A percentile compares a stretch with the other conserved stretches of the same genome.
Evolutionary conservation across 2,113 vertebrate species (phyloP).

Genomic region (Martes martes): DNA sequence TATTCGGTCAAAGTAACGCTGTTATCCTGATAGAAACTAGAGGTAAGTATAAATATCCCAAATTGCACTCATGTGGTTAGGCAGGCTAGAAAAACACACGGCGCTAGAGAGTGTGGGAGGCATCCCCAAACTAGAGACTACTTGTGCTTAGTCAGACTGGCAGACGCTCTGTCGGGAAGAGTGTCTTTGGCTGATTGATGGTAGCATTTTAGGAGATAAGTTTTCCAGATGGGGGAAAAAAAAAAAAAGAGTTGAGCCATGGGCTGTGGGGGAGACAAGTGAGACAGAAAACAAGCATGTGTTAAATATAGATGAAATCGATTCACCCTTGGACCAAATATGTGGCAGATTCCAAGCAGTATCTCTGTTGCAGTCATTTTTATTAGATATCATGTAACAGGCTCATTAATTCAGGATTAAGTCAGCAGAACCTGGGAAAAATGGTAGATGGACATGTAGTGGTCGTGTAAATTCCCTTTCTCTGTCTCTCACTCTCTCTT

Average conservation of each 20-base stretch:
- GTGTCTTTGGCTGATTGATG: slow-evolving; percentile 81
- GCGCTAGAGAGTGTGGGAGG: slow-evolving; percentile 75
- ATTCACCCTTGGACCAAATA: slow-evolving; percentile 70
- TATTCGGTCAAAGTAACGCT: slow-evolving; percentile 48
- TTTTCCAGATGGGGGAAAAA: slow-evolving; percentile 67
- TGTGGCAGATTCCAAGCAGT: slow-evolving; percentile 52
- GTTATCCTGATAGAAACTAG: slow-evolving; percentile 57
- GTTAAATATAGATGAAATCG: slow-evolving; percentile 78
- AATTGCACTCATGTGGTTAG: slow-evolving; percentile 64
- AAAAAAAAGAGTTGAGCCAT: slow-evolving; percentile 52
- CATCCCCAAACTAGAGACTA: slow-evolving; percentile 79
- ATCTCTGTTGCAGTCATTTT: slow-evolving; percentile 40
- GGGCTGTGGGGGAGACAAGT: slow-evolving; percentile 67
- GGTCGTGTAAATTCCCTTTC: not conserved
- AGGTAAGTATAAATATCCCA: slow-evolving; percentile 73
- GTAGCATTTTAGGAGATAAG: slow-evolving; percentile 77
- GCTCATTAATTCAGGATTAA: slow-evolving; percentile 67
- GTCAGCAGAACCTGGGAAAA: slow-evolving; percentile 42
- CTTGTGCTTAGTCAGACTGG: slow-evolving; percentile 80
- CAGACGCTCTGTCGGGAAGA: slow-evolving; percentile 76
- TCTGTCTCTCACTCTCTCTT: not conserved
- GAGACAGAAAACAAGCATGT: slow-evolving; percentile 70
- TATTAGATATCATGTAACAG: slow-evolving; percentile 52
- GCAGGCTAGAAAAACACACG: slow-evolving; percentile 64
- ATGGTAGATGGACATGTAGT: not conserved